Conservation (phyloP, 2,113 vertebrate genomes). For the Trogon surrucura region DNA sequence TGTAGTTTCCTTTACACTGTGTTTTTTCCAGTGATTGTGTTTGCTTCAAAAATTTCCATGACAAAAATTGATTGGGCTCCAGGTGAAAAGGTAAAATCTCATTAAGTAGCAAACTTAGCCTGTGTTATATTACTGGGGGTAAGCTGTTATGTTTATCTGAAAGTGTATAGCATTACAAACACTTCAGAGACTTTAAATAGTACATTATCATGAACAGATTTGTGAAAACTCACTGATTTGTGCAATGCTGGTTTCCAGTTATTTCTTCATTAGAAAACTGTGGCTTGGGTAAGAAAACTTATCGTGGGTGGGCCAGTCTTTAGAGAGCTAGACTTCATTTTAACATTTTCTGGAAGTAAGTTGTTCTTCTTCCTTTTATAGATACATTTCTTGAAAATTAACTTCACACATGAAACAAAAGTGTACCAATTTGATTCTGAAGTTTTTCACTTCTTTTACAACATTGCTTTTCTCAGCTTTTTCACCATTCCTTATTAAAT, state of each 20-base stretch:
- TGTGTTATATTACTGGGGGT: background rate
- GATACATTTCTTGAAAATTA: background rate
- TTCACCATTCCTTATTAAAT: background rate
- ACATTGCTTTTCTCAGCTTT: background rate
- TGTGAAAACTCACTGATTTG: background rate
- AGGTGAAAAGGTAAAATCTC: slow-evolving; percentile 81
- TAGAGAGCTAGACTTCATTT: background rate
- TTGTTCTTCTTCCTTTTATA: background rate
- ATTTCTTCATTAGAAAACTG: background rate
- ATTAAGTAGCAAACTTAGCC: background rate
- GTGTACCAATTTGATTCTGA: background rate
- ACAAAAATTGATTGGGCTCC: slow-evolving; percentile 81
- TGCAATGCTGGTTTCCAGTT: background rate
- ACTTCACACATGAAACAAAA: background rate
- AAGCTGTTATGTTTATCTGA: background rate
- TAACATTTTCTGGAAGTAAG: background rate
- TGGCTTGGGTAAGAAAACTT: background rate
- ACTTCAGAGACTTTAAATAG: background rate
- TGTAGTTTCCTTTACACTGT: slow-evolving; percentile 72
- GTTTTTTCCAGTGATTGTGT: slow-evolving; percentile 78
- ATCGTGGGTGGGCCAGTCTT: accelerated
- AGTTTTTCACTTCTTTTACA: background rate
- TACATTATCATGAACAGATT: background rate
- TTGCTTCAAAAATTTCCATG: slow-evolving; percentile 77
- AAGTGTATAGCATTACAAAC: background rate